These are phyloP conservation scores for Drosophila mulleri DNA, from an alignment of 2,888 invertebrate genomes.

Conservation along the genomic window DNA sequence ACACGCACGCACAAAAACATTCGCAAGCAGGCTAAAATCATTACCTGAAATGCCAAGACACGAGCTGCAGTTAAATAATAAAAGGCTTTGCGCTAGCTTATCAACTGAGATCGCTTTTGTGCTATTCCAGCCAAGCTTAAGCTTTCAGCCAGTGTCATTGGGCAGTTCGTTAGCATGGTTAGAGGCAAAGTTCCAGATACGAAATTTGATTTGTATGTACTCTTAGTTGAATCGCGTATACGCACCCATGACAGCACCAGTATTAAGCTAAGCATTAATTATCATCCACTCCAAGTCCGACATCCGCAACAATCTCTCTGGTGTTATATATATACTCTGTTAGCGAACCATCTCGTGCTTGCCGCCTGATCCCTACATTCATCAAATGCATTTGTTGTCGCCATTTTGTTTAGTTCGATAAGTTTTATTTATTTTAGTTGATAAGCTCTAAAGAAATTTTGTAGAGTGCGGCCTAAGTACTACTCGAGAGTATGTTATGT, in stretches of 20 bases:
- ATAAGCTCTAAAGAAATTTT: constrained; percentile 42
- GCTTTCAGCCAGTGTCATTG: constrained; percentile 26
- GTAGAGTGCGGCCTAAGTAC: constrained; percentile 46
- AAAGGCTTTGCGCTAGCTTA: background rate
- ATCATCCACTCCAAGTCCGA: constrained; percentile 20
- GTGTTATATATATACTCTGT: constrained; percentile 42
- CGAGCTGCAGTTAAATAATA: constrained; percentile 16
- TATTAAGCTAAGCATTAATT: constrained; percentile 78
- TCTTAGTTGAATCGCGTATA: constrained; percentile 64
- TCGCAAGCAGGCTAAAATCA: constrained; percentile 40
- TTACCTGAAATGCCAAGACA: constrained; percentile 51
- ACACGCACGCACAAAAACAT: constrained; percentile 12
- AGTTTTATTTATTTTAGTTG: constrained; percentile 75
- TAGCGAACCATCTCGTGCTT: constrained; percentile 41
- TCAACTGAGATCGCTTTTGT: too few species aligned
- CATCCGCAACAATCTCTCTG: constrained; percentile 33
- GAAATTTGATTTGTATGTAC: constrained; percentile 34
- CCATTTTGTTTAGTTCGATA: constrained; percentile 67
- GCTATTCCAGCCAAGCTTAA: background rate
- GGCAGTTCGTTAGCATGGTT: constrained; percentile 22
- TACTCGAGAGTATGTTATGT: constrained; percentile 61
- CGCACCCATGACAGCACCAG: constrained; percentile 79
- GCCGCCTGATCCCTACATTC: constrained; percentile 27
- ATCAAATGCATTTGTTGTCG: constrained; percentile 52
- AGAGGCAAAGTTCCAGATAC: constrained; percentile 38